These are phyloP conservation scores for Drosophila longiperda DNA, from an alignment of 2,888 invertebrate genomes.

Conservation along the genomic window DNA sequence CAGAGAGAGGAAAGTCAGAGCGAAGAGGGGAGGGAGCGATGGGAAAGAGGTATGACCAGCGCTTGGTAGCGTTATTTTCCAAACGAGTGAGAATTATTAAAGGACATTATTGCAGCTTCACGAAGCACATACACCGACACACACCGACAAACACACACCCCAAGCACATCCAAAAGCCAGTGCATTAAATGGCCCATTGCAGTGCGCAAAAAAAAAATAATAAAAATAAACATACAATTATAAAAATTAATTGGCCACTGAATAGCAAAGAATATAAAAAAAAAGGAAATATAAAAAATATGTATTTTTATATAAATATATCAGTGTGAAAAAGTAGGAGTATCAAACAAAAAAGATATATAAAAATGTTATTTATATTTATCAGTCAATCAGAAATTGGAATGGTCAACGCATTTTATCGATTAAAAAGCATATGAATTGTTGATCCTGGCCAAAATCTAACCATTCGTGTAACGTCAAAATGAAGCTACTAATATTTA, in stretches of 20 bases:
- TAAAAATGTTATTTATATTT: no score
- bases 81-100: constrained; percentile 83
- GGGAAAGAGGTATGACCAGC: constrained; percentile 47
- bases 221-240: background rate
- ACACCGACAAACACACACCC: constrained; percentile 2
- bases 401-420: no score
- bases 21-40: constrained; percentile 1
- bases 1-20: constrained; percentile 1
- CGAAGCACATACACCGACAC: constrained; percentile 57
- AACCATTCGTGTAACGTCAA: background rate
- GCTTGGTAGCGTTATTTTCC: constrained; percentile 80
- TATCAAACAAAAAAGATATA: no score
- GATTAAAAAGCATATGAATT: background rate
- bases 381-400: no score
- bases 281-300: background rate
- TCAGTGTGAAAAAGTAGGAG: background rate
- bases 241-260: constrained; percentile 7
- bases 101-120: constrained; percentile 83
- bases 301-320: background rate
- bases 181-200: constrained; percentile 48
- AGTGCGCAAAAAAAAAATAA: constrained; percentile 15
- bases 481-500: background rate
- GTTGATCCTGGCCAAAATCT: background rate
- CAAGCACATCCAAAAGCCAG: constrained; percentile 58
- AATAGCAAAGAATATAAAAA: background rate